phyloP scores from a whole-genome alignment of 35 echinoderm and acorn worm genomes.

The Stichopus chloronotus region DNA sequence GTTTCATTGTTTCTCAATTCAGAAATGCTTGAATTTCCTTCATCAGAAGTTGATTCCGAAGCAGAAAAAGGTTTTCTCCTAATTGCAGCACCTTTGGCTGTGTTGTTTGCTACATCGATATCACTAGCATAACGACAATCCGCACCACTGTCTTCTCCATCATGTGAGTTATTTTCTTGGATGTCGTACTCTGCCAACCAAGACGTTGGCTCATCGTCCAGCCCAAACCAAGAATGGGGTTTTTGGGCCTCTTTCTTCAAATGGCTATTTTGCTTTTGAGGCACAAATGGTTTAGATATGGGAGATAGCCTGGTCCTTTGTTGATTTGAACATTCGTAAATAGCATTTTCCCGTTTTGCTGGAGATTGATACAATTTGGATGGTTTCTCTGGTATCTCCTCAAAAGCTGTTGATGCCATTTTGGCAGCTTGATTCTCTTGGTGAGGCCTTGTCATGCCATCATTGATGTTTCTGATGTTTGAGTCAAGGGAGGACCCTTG shows the following conservation, averaged over 20 bases:
- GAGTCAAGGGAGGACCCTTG: not conserved
- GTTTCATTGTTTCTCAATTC: not conserved
- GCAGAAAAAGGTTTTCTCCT: not conserved
- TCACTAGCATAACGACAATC: not conserved
- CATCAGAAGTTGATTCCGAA: not conserved
- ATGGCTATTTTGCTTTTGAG: not conserved
- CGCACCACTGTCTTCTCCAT: not conserved
- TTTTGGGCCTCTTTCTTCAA: too few species aligned
- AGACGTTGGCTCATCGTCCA: not conserved
- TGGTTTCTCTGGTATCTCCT: not conserved
- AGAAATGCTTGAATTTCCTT: not conserved
- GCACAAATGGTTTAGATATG: not conserved
- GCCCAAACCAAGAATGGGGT: not conserved
- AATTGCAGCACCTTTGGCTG: not conserved
- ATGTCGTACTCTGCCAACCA: constrained; percentile 9
- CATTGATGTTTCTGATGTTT: not conserved
- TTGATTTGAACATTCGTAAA: not conserved
- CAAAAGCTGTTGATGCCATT: not conserved
- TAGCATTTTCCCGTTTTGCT: not conserved
- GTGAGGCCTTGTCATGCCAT: not conserved
- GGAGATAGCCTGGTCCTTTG: not conserved
- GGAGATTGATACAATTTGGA: not conserved
- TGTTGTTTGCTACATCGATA: not conserved
- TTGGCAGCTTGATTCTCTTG: not conserved
- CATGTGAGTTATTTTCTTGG: not conserved